phyloP scores from a whole-genome alignment of 2,888 invertebrate genomes.

The Pristionchus fissidentatus region DNA sequence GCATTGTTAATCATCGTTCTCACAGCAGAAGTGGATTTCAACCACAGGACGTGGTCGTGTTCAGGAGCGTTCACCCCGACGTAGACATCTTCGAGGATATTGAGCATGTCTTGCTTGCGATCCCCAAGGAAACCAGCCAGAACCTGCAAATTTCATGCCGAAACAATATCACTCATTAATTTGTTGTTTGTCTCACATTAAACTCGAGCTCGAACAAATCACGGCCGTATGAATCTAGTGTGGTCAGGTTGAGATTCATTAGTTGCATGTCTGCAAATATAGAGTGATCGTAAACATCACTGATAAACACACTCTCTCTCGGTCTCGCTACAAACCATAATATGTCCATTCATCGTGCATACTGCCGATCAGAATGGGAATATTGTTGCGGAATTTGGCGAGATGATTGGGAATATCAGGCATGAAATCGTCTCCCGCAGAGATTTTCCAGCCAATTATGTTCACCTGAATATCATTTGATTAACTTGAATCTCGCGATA shows the following conservation, averaged over 20 bases:
- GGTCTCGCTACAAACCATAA: slow-evolving; percentile 9
- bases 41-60: slow-evolving; percentile 39
- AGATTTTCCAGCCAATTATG: slow-evolving; percentile 45
- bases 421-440: slow-evolving; percentile 1
- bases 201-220: slow-evolving; percentile 28
- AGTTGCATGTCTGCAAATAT: slow-evolving; percentile 37
- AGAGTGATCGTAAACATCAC: too few species aligned
- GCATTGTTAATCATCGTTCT: neutral
- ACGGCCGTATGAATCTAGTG: neutral
- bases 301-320: neutral
- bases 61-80: slow-evolving; percentile 23
- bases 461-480: neutral
- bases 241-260: neutral
- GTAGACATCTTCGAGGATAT: slow-evolving; percentile 37
- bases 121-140: slow-evolving; percentile 7
- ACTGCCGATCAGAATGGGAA: slow-evolving; percentile 34
- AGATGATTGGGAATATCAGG: slow-evolving; percentile 42
- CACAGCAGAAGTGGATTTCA: slow-evolving; percentile 16
- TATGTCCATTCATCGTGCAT: slow-evolving; percentile 43
- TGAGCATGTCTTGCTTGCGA: slow-evolving; percentile 1
- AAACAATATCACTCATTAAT: neutral
- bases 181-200: neutral
- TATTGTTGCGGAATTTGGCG: slow-evolving; percentile 23
- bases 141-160: neutral
- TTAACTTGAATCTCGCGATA: too few species aligned